These are phyloP conservation scores for Agrochola macilenta DNA, from an alignment of 2,888 invertebrate genomes.

Conservation along the genomic window DNA sequence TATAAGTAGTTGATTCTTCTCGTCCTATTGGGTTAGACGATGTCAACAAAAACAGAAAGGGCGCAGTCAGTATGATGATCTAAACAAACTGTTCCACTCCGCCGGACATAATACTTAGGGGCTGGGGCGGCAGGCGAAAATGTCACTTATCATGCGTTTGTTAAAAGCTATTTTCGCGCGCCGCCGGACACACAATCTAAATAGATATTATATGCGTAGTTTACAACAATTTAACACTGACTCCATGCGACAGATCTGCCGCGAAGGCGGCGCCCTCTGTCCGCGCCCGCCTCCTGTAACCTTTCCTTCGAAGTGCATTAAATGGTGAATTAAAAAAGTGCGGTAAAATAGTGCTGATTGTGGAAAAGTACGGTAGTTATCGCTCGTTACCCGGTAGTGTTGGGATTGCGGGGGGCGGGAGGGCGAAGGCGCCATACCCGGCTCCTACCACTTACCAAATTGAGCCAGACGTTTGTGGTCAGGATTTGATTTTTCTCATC, in stretches of 20 bases:
- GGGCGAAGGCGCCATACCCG: constrained; percentile 85
- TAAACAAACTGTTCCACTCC: constrained; percentile 85
- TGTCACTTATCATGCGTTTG: constrained; percentile 75
- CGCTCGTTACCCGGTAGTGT: constrained; percentile 60
- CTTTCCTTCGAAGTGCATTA: constrained; percentile 71
- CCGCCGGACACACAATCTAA: constrained; percentile 86
- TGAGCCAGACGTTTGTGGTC: constrained; percentile 99
- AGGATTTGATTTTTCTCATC: constrained; percentile 99
- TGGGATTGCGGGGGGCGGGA: constrained; percentile 79
- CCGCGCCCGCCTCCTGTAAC: constrained; percentile 85
- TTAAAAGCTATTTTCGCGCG: constrained; percentile 76
- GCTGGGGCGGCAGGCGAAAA: constrained; percentile 79
- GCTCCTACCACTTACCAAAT: constrained; percentile 97
- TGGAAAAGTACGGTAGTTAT: constrained; percentile 60
- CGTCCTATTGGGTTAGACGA: constrained; percentile 95
- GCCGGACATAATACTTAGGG: constrained; percentile 81
- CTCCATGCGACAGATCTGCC: constrained; percentile 88
- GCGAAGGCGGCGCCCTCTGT: constrained; percentile 84
- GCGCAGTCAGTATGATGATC: constrained; percentile 89
- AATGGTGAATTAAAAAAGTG: constrained; percentile 67
- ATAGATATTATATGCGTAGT: constrained; percentile 78
- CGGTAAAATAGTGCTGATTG: constrained; percentile 68
- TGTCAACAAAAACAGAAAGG: constrained; percentile 93
- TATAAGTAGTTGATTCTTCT: constrained; percentile 98
- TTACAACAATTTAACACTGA: constrained; percentile 89